These are phyloP conservation scores for Rhincodon typus DNA, from an alignment of 2,797 vertebrate species.

Conservation along the genomic window DNA sequence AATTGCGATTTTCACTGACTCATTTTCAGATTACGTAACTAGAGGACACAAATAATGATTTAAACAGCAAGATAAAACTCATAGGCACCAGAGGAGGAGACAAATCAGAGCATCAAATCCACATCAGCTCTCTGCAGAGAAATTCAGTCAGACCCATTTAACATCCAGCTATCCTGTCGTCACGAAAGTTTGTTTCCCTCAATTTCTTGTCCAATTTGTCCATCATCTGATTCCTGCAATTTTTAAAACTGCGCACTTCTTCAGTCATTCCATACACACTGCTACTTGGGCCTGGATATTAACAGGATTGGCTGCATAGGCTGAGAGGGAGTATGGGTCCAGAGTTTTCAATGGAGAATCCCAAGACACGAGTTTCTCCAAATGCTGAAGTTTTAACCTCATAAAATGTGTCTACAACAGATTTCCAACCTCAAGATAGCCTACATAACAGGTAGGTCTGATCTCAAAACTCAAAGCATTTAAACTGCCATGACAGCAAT, in stretches of 20 bases:
- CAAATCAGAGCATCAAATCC: background rate
- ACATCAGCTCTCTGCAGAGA: background rate
- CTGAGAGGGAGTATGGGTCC: background rate
- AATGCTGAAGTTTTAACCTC: background rate
- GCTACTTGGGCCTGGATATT: background rate
- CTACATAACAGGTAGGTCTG: background rate
- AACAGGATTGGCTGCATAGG: background rate
- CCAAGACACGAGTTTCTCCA: background rate
- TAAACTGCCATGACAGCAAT: background rate
- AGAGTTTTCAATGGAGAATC: background rate
- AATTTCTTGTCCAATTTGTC: background rate
- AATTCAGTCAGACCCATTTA: background rate
- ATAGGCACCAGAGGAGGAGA: background rate
- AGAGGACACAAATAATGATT: background rate
- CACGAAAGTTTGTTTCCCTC: background rate
- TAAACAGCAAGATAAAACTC: background rate
- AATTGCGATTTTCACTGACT: background rate
- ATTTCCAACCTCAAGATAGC: background rate
- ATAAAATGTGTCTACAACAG: background rate
- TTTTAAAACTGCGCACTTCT: background rate
- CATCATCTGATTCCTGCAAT: background rate
- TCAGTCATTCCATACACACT: background rate
- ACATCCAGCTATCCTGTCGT: background rate
- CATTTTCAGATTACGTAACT: background rate
- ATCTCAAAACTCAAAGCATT: background rate